Conservation (phyloP, 1,140 invertebrate species). For the Nephila pilipes region DNA sequence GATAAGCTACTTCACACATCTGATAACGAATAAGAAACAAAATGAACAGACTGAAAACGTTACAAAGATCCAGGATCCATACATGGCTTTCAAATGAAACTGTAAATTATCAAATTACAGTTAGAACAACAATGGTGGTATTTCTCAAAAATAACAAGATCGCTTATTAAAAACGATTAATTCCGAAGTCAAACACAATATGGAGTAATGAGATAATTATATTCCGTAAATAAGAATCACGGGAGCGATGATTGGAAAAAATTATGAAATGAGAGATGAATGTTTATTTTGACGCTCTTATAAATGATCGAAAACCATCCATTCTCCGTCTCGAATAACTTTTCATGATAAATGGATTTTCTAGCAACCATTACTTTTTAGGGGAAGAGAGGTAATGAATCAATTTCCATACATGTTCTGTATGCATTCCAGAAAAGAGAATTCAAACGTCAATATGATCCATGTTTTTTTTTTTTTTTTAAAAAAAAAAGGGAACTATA, state of each 20-base stretch:
- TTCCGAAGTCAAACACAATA: background rate
- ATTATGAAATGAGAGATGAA: background rate
- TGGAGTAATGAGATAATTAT: background rate
- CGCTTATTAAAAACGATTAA: background rate
- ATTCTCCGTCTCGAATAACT: background rate
- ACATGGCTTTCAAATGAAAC: background rate
- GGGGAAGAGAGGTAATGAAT: background rate
- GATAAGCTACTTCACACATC: background rate
- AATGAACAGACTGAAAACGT: background rate
- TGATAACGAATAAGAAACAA: background rate
- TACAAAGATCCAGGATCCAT: background rate
- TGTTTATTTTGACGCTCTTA: constrained; percentile 8
- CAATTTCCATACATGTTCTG: constrained; percentile 28
- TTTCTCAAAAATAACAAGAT: background rate
- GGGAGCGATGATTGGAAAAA: background rate
- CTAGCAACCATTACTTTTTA: background rate
- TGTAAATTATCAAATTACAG: constrained; percentile 26
- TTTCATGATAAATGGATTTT: constrained; percentile 16
- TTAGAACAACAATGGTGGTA: background rate
- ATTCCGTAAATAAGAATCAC: background rate
- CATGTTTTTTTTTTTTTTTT: too few relatives aligned
- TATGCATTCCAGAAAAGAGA: background rate
- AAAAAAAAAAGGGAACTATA: background rate
- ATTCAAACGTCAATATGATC: background rate
- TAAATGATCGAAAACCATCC: constrained; percentile 31